Percentiles rank a stretch among this genome's conserved stretches.
phyloP scores from a whole-genome alignment of 2,888 invertebrate genomes.

The Lycophotia porphyrea region DNA sequence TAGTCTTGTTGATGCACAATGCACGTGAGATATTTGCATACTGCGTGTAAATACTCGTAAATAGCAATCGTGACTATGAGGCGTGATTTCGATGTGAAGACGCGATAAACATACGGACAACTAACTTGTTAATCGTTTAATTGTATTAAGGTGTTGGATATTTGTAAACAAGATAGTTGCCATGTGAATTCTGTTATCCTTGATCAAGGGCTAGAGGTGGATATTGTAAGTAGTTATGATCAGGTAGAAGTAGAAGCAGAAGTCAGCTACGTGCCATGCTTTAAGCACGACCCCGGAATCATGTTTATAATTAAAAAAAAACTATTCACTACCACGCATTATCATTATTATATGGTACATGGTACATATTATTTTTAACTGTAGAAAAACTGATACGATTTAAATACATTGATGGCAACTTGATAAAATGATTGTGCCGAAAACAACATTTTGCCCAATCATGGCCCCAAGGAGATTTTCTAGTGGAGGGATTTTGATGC shows the following conservation, averaged over 20 bases:
- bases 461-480: neutral
- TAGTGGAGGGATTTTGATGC: neutral
- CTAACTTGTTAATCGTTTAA: conserved; percentile 55
- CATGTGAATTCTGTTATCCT: conserved; percentile 28
- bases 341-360: neutral
- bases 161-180: conserved; percentile 41
- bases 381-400: neutral
- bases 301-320: conserved; percentile 36
- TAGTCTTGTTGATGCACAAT: conserved; percentile 62
- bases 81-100: conserved; percentile 65
- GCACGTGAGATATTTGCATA: conserved; percentile 68
- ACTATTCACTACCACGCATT: neutral
- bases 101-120: conserved; percentile 57
- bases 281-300: conserved; percentile 16
- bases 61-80: conserved; percentile 71
- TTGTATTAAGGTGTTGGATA: conserved; percentile 39
- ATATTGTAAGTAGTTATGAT: conserved; percentile 1
- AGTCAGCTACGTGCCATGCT: conserved; percentile 11
- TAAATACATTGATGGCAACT: conserved; percentile 1
- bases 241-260: neutral
- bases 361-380: neutral
- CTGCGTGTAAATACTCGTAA: conserved; percentile 66
- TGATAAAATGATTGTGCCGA: neutral
- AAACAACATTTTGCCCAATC: neutral
- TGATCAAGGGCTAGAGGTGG: conserved; percentile 26